phyloP scores from a whole-genome alignment of 1,140 invertebrate genomes.

The Scaptodrosophila lebanonensis region DNA sequence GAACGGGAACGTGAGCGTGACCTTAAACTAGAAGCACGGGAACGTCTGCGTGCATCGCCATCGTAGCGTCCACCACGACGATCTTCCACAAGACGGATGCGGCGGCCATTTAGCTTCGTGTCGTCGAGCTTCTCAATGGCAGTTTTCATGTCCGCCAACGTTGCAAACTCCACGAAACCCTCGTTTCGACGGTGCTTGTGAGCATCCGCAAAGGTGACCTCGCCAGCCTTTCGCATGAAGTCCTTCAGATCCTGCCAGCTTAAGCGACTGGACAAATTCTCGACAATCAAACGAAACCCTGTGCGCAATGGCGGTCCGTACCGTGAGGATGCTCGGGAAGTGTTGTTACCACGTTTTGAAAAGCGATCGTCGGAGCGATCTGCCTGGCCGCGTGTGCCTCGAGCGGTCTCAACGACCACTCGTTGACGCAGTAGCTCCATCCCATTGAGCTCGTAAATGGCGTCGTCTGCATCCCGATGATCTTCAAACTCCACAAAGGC shows the following conservation, averaged over 20 bases:
- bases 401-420: constrained; percentile 92
- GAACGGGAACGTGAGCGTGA: constrained; percentile 81
- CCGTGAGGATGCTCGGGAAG: constrained; percentile 81
- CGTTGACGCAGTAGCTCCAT: constrained; percentile 96
- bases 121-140: constrained; percentile 97
- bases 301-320: constrained; percentile 98
- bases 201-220: constrained; percentile 99
- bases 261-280: constrained; percentile 97
- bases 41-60: constrained; percentile 78
- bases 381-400: constrained; percentile 79
- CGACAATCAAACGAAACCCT: constrained; percentile 96
- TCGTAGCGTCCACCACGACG: constrained; percentile 80
- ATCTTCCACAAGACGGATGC: constrained; percentile 94
- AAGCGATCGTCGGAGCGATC: constrained; percentile 78
- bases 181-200: constrained; percentile 97
- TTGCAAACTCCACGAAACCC: constrained; percentile 98
- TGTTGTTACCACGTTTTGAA: constrained; percentile 77
- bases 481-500: constrained; percentile 99
- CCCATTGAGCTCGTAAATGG: constrained; percentile 98
- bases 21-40: constrained; percentile 83
- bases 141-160: constrained; percentile 94
- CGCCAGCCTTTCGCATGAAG: constrained; percentile 98
- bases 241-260: constrained; percentile 99
- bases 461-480: constrained; percentile 98
- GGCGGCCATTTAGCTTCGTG: constrained; percentile 95